Percentiles rank a stretch among this genome's conserved stretches.
These are phyloP conservation scores for Salpingus planirostris DNA, from an alignment of 2,888 invertebrate genomes.

Conservation along the genomic window DNA sequence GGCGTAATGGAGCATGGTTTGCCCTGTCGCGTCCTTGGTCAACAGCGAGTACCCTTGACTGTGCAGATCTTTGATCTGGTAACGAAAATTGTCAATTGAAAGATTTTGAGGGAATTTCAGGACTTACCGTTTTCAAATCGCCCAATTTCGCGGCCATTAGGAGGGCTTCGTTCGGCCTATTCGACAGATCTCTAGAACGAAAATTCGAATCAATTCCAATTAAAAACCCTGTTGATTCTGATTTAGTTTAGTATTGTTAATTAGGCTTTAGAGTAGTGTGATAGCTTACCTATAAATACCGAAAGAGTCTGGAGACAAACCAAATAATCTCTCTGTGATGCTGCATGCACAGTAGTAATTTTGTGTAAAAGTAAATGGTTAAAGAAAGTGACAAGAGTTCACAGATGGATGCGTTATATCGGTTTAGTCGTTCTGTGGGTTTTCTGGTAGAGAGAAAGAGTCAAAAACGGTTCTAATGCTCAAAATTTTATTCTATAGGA, in stretches of 20 bases:
- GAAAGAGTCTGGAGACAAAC: slow-evolving; percentile 69
- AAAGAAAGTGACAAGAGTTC: slow-evolving; percentile 5
- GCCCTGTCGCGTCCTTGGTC: slow-evolving; percentile 74
- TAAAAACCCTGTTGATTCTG: no score
- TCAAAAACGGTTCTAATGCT: slow-evolving; percentile 19
- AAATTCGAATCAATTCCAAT: slow-evolving; percentile 2
- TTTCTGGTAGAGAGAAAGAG: slow-evolving; percentile 11
- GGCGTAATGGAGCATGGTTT: slow-evolving; percentile 85
- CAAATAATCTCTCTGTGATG: slow-evolving; percentile 73
- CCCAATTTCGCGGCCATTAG: slow-evolving; percentile 77
- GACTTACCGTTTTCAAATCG: slow-evolving; percentile 64
- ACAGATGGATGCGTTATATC: no score
- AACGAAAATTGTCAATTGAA: not conserved
- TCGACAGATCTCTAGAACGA: slow-evolving; percentile 63
- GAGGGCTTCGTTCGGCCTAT: slow-evolving; percentile 74
- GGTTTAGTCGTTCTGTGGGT: slow-evolving; percentile 12
- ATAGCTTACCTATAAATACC: slow-evolving; percentile 54
- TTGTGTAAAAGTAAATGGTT: slow-evolving; percentile 15
- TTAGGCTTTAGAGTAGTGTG: no score
- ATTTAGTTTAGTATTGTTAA: no score
- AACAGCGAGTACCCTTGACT: slow-evolving; percentile 74
- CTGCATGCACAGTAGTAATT: slow-evolving; percentile 56
- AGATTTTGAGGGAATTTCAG: not conserved
- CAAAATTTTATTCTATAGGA: slow-evolving; percentile 23
- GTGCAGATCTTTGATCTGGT: slow-evolving; percentile 76